These are phyloP conservation scores for Polymixis flavicincta DNA, from an alignment of 2,888 invertebrate species.

Conservation along the genomic window DNA sequence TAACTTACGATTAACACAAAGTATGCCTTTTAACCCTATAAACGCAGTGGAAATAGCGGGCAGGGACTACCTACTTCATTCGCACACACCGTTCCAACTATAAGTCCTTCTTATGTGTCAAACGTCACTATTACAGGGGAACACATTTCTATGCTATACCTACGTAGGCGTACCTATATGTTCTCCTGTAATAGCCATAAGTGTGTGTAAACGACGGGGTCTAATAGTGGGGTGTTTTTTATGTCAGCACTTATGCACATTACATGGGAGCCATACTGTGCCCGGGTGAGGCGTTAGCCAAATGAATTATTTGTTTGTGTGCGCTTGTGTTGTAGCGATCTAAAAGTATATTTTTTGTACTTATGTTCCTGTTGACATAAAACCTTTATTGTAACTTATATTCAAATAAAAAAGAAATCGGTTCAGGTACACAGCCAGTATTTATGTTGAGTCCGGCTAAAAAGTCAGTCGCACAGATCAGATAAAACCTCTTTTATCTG, in stretches of 20 bases:
- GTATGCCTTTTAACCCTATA: no score
- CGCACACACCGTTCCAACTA: background rate
- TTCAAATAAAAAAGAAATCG: no score
- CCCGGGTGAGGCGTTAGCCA: constrained; percentile 8
- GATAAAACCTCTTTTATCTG: no score
- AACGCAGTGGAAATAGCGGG: no score
- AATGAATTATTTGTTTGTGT: constrained; percentile 27
- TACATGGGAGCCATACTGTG: constrained; percentile 7
- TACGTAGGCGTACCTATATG: background rate
- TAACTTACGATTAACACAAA: no score
- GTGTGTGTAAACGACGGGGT: constrained; percentile 34
- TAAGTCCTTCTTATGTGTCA: background rate
- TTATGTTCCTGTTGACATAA: background rate
- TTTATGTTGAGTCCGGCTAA: background rate
- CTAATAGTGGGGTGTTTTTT: constrained; percentile 39
- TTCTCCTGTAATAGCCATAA: constrained; percentile 16
- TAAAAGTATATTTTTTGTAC: background rate
- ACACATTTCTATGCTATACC: background rate
- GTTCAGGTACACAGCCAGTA: no score
- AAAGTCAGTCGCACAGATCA: no score
- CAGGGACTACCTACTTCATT: background rate
- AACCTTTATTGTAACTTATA: no score
- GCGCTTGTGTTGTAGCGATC: background rate
- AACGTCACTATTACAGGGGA: background rate
- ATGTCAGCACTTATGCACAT: constrained; percentile 46